Evolutionary conservation across 2,113 vertebrate species (phyloP).

Genomic region (Trachemys scripta): DNA sequence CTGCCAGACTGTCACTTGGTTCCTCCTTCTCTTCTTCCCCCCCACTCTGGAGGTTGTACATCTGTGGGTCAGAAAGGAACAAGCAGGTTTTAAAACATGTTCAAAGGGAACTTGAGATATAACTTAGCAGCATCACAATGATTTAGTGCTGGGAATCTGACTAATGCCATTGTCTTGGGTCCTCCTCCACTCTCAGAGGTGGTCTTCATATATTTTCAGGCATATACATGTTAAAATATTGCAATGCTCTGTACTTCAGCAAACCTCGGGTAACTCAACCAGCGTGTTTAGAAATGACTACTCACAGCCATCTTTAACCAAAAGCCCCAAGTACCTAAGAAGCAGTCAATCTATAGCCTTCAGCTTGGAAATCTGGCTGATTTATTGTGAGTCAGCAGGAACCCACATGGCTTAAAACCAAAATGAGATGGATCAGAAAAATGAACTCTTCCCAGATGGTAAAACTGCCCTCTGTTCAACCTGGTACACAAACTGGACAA

Average conservation of each 20-base stretch:
- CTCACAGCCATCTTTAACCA: not conserved
- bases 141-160: slow-evolving; percentile 63
- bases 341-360: not conserved
- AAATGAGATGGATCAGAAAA: not conserved
- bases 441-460: slow-evolving; percentile 26
- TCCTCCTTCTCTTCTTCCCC: slow-evolving; percentile 5
- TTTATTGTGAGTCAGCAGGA: not conserved
- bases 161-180: slow-evolving; percentile 41
- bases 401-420: slow-evolving; percentile 16
- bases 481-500: not conserved
- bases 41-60: slow-evolving; percentile 1
- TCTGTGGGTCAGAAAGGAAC: slow-evolving; percentile 62
- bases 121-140: slow-evolving; percentile 57
- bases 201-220: slow-evolving; percentile 68
- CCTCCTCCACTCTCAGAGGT: slow-evolving; percentile 41
- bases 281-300: not conserved
- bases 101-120: slow-evolving; percentile 66
- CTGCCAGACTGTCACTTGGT: not conserved
- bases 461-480: slow-evolving; percentile 34
- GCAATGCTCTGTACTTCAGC: slow-evolving; percentile 32
- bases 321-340: not conserved
- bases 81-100: slow-evolving; percentile 52
- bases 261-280: slow-evolving; percentile 13
- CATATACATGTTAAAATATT: slow-evolving; percentile 61
- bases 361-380: slow-evolving; percentile 22